Conservation (phyloP, 2,113 vertebrate genomes). For the Cricetomys ansorgei region DNA sequence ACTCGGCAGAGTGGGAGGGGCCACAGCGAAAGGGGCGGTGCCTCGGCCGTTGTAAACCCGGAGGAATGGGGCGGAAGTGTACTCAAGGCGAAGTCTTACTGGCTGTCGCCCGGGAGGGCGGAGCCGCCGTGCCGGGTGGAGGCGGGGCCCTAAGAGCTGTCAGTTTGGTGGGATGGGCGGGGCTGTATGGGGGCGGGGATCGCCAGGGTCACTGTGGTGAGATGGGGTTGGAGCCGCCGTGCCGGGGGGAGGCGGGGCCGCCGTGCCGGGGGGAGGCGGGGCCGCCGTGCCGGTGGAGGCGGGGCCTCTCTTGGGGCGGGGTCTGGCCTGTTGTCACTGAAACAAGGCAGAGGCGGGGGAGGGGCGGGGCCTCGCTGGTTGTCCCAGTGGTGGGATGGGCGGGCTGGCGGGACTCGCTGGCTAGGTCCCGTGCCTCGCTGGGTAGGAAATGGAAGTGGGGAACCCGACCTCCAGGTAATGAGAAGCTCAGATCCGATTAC, state of each 20-base stretch:
- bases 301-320: neutral
- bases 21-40: neutral
- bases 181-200: neutral
- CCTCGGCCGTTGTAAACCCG: neutral
- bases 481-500: neutral
- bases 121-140: neutral
- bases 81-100: neutral
- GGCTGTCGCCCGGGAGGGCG: neutral
- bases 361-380: neutral
- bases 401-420: neutral
- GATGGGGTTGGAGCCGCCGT: neutral
- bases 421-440: neutral
- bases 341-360: no score
- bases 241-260: neutral
- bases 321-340: neutral
- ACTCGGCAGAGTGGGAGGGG: neutral
- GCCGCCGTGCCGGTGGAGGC: neutral
- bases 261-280: neutral
- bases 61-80: neutral
- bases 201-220: no score
- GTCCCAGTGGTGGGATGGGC: neutral
- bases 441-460: neutral
- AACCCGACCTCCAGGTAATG: neutral
- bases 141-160: rapidly evolving
- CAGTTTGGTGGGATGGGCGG: neutral